Evolutionary conservation across 2,888 invertebrate genomes (phyloP).

Genomic region (Dolichomitus sp.): DNA sequence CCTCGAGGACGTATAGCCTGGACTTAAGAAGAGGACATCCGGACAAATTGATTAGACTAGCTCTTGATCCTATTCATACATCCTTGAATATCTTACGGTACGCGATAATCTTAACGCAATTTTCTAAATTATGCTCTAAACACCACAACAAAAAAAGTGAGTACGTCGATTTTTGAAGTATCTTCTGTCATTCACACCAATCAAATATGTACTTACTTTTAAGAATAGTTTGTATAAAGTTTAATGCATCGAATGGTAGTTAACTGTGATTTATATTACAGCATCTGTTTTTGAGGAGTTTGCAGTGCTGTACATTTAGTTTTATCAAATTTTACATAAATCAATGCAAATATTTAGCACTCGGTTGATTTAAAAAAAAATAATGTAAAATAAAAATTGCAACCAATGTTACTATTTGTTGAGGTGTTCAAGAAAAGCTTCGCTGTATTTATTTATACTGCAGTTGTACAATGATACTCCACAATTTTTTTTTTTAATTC

Average conservation of each 20-base stretch:
- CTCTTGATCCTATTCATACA: conserved; percentile 22
- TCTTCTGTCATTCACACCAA: too few relatives aligned
- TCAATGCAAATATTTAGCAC: too few relatives aligned
- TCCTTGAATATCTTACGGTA: neutral
- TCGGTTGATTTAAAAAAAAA: neutral
- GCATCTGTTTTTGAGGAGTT: too few relatives aligned
- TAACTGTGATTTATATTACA: too few relatives aligned
- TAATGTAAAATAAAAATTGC: neutral
- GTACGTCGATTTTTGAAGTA: too few relatives aligned
- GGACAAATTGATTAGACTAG: conserved; percentile 46
- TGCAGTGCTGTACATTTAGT: too few relatives aligned
- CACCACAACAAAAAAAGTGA: neutral
- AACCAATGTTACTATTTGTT: neutral
- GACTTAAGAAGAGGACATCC: conserved; percentile 24
- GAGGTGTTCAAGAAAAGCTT: neutral
- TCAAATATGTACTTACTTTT: too few relatives aligned
- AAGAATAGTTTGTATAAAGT: too few relatives aligned
- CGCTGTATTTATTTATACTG: too few relatives aligned
- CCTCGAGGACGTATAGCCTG: conserved; percentile 37
- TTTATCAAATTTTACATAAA: too few relatives aligned
- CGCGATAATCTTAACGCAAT: neutral
- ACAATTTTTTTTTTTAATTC: neutral
- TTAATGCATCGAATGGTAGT: too few relatives aligned
- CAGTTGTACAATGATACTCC: too few relatives aligned
- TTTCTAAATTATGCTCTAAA: neutral